phyloP scores from a whole-genome alignment of 2,888 invertebrate genomes.

The Lasioglossum leucozonium region DNA sequence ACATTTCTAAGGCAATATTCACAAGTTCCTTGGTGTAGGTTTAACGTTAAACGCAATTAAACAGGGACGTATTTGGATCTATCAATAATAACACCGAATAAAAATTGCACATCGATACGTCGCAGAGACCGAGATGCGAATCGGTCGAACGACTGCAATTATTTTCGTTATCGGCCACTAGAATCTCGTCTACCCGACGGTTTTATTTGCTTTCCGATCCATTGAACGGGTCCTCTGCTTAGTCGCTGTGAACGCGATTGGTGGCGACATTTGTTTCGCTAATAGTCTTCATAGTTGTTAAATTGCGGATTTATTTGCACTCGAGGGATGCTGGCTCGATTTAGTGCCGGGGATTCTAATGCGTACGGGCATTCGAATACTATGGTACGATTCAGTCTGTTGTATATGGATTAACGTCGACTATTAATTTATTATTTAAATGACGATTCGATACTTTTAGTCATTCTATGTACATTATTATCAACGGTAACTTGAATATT shows the following conservation, averaged over 20 bases:
- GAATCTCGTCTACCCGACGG: neutral
- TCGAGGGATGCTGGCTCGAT: neutral
- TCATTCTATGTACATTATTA: too few species aligned
- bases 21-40: too few species aligned
- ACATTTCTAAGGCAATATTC: too few species aligned
- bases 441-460: too few species aligned
- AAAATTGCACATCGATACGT: neutral
- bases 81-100: neutral
- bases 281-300: neutral
- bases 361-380: neutral
- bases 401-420: too few species aligned
- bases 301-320: neutral
- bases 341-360: neutral
- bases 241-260: slow-evolving; percentile 6
- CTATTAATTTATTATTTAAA: too few species aligned
- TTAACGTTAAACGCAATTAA: too few species aligned
- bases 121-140: neutral
- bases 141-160: neutral
- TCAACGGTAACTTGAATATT: too few species aligned
- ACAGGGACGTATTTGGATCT: neutral
- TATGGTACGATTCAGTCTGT: neutral
- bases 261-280: neutral
- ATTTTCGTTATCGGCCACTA: neutral
- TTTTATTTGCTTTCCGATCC: slow-evolving; percentile 4
- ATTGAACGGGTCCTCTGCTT: slow-evolving; percentile 6